Evolutionary conservation across 2,888 invertebrate genomes (phyloP).

Genomic region (Tetragonisca angustula): DNA sequence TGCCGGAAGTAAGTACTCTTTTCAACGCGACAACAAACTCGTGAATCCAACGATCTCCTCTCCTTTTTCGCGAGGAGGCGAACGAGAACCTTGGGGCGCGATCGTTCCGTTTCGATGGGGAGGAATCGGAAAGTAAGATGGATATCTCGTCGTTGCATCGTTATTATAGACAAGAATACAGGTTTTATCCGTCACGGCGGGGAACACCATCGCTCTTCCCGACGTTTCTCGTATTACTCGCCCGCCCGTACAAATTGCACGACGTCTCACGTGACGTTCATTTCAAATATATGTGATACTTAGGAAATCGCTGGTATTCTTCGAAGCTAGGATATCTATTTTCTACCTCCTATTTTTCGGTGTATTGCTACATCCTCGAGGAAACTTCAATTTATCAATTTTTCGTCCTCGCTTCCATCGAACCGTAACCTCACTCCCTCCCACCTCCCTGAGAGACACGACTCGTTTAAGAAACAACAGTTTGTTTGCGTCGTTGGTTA

Average conservation of each 20-base stretch:
- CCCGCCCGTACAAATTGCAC: constrained; percentile 13
- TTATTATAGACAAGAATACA: constrained; percentile 18
- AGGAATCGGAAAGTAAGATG: neutral
- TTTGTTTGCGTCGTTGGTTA: too few relatives aligned
- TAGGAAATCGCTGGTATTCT: neutral
- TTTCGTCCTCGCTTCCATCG: neutral
- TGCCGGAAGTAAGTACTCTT: too few relatives aligned
- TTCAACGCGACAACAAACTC: too few relatives aligned
- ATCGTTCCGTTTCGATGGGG: neutral
- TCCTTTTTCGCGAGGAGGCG: neutral
- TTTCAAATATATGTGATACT: neutral
- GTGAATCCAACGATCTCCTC: neutral
- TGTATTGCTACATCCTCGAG: neutral
- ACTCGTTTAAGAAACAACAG: neutral
- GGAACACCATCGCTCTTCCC: constrained; percentile 6
- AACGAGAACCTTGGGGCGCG: neutral
- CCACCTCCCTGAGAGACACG: too few relatives aligned
- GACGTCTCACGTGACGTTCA: constrained; percentile 1
- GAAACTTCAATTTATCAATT: neutral
- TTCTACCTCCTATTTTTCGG: neutral
- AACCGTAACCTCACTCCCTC: too few relatives aligned
- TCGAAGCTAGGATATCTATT: neutral
- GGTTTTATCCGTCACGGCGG: constrained; percentile 11
- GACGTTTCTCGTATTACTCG: constrained; percentile 22
- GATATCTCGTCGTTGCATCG: neutral